Base-by-base conservation (phyloP, 1,140 invertebrate species). In the Gyrodactylus salaris region DNA sequence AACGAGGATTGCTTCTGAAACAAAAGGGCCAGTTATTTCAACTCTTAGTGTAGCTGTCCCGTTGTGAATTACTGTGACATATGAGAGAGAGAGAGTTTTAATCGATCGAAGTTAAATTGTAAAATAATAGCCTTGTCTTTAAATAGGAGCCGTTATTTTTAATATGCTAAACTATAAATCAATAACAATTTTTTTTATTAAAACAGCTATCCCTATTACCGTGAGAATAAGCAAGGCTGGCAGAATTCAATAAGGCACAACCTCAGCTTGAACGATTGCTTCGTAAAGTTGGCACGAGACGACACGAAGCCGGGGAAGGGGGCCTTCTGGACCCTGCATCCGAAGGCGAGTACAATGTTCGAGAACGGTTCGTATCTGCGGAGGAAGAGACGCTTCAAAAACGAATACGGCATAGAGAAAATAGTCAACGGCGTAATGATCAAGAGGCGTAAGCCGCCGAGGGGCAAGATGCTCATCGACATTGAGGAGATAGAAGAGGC, bases 271-370 rank as follows among this genome's bases (percentile, higher is more conserved):
- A 84, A 83, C 76, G 83, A 84, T 75, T 86, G 83, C 78, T 87
- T 87, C 78, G 83, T 85, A 75, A 80, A 80, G 75, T 78, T 81
- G n/a, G 76, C 79, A 0, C 74, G 79, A 1, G 79, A 80, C 72
- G 79, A 80, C 76, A 78, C 80, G 75, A 80, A 80, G 73, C 79
- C 79, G 1, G 79, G 79, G 0, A 97, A 97, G 80, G 92, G 93
- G 0, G 91, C 88, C 77, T 97, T 93, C 79, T 97, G 93, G 93
- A 92, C 90, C 0, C 81, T 96, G 25, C 90, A 96, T 78, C 92
- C 91, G 0, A 91, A 94, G 78, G 90, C 86, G 68, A 89, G 92
- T 78, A 94, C 95, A 79, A 96, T 97, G 93, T 97, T 97, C 80
- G 92, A 97, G 78, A 93, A 96, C 77, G 92, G 93, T 0, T 91